Evolutionary conservation across 92 coral and sea anemone genomes (phyloP), one percentile per base, ranked within the genome.

Genomic region (Siderastrea radians): DNA sequence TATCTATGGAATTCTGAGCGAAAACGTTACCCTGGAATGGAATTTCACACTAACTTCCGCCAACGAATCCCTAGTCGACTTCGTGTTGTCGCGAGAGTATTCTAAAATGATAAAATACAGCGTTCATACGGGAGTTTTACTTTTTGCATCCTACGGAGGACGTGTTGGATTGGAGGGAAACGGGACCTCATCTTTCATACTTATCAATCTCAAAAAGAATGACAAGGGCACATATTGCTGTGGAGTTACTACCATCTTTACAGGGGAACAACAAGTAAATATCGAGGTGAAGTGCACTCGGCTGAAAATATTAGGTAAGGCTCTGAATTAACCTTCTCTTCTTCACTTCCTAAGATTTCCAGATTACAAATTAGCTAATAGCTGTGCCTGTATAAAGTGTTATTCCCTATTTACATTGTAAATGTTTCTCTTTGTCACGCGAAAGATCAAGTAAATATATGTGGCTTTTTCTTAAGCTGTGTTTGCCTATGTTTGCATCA

Each of bases 1-100:
- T 15, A 57, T 82, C 4, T 12, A 54, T 46, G 86, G 78, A 70
- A 54, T 57, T 55, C 68, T 81, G 8, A 49, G 86, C 15, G 64
- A 81, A 70, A 81, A 81, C 68, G 57, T 81, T 47, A 81, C 86
- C 4, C 58, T 81, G 44, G 68, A 57, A 44, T 81, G 86, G 86
- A 69, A 46, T 71, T 81, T 68, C 50, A 68, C 68, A 2, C 15
- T 70, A 1, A 10, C 45, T 68, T 19, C 62, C 50, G 7, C 84
- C 38, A 26, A 26, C 3, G 71, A 66, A 19, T 14, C 11, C 12
- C 6, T 79, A 1, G 65, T 51, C 52, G 1, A 65, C 6, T 79
- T 79, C 19, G 2, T 2, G 11, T 17, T 79, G 75, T 7, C 13
- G 6, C 43, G 46, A 26, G 4, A 17, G 1, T 2, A 0, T 2